Evolutionary conservation across 92 coral and sea anemone species (phyloP), one percentile per base, ranked within the genome.

Genomic region (Porites divaricata): DNA sequence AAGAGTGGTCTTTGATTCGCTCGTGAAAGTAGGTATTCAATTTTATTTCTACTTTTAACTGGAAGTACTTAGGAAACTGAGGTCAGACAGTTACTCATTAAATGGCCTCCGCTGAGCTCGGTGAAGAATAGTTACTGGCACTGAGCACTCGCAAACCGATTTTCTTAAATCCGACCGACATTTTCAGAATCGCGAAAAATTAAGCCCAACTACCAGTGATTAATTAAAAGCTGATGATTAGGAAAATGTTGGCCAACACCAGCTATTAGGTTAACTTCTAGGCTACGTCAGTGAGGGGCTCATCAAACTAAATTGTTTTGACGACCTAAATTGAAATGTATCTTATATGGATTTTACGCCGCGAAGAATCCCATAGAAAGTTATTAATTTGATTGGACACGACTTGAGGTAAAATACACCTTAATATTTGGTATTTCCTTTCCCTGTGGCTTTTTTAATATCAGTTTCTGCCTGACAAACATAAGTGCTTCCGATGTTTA

Each of bases 291-390:
- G 71, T 72, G 17, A 81, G 70, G 78, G 53, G 70, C 78, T 81
- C 67, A 82, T 78, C 84, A 90, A 77, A 71, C 84, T 81, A 90
- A 90, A 82, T 90, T 90, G 90, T 90, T 90, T 81, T 79, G 93
- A 78, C 83, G 85, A 49, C 63, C 63, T 62, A 86, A 77, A 86
- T 82, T 77, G 85, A 83, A 82, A 82, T 77, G 81, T 87, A 86
- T 90, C 88, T 48, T 62, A 72, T 73, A 72, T 22, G 79, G 70
- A 72, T 82, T 82, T 72, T 71, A 19, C 24, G 63, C 79, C 35
- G 72, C 56, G 24, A 72, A 72, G 77, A 17, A 63, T 73, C 14
- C 78, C 59, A 70, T 45, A 45, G 78, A 71, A 72, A 74, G 45
- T 59, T 72, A 72, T 72, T 73, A 48, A 82, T 74, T 48, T 74